These are phyloP conservation scores for Poeciliopsis retropinna DNA, from an alignment of 2,113 vertebrate genomes.

Conservation along the genomic window DNA sequence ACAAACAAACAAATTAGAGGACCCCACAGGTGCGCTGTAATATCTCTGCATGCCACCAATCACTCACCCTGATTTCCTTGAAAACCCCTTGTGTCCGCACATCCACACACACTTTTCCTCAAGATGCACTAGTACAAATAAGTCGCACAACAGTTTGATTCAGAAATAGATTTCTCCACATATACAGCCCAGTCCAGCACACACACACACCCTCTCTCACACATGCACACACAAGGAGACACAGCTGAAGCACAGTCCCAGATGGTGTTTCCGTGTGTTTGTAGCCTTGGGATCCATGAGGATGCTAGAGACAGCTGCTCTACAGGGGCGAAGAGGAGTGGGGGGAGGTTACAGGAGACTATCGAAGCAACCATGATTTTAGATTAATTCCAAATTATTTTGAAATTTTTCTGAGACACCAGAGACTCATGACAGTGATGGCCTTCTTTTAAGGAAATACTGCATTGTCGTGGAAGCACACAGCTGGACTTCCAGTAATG, in stretches of 20 bases:
- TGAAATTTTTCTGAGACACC: conserved; percentile 64
- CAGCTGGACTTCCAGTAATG: conserved; percentile 26
- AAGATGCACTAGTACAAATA: conserved; percentile 48
- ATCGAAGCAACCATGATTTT: conserved; percentile 70
- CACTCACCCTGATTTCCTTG: conserved; percentile 11
- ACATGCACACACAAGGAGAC: conserved; percentile 32
- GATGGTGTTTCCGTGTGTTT: conserved; percentile 78
- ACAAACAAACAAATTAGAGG: conserved; percentile 35
- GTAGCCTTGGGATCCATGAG: conserved; percentile 76
- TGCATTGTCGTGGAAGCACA: conserved; percentile 38
- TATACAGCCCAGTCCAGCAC: conserved; percentile 37
- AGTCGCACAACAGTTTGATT: conserved; percentile 55
- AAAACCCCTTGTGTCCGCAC: conserved; percentile 28
- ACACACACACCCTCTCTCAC: no score
- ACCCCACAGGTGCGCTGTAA: conserved; percentile 51
- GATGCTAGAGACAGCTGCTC: conserved; percentile 81
- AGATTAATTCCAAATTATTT: conserved; percentile 76
- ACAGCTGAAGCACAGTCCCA: conserved; percentile 75
- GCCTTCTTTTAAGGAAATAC: conserved; percentile 49
- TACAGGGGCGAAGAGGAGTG: conserved; percentile 57
- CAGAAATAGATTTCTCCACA: conserved; percentile 45
- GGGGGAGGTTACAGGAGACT: conserved; percentile 57
- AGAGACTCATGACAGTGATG: conserved; percentile 49
- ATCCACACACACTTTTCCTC: conserved; percentile 26
- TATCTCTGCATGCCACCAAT: conserved; percentile 43